A percentile compares a stretch with the other conserved stretches of the same genome.
phyloP scores from a whole-genome alignment of 2,888 invertebrate species.

The Orchestes rusci region DNA sequence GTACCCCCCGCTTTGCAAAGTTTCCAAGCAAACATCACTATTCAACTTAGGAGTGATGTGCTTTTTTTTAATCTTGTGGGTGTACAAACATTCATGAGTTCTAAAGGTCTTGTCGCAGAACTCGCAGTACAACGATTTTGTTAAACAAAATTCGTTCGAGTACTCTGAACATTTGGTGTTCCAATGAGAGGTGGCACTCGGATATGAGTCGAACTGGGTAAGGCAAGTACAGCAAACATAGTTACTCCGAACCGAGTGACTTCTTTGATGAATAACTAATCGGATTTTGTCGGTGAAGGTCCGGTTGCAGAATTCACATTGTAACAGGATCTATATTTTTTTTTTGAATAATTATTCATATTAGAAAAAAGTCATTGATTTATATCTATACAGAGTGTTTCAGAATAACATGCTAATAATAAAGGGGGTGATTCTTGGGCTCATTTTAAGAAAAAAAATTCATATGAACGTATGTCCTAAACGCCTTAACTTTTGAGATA shows the following conservation, averaged over 20 bases:
- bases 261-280: constrained; percentile 43
- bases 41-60: constrained; percentile 43
- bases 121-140: constrained; percentile 44
- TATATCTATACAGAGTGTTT: too few species aligned
- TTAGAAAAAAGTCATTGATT: too few species aligned
- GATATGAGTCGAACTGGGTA: constrained; percentile 46
- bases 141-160: constrained; percentile 44
- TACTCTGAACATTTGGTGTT: constrained; percentile 45
- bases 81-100: constrained; percentile 49
- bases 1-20: too few species aligned
- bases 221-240: constrained; percentile 46
- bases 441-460: too few species aligned
- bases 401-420: too few species aligned
- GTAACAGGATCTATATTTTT: constrained; percentile 46
- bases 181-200: constrained; percentile 51
- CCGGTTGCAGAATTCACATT: constrained; percentile 57
- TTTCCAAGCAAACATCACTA: too few species aligned
- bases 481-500: too few species aligned
- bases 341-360: too few species aligned
- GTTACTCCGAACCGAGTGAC: constrained; percentile 44
- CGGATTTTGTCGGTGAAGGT: constrained; percentile 49
- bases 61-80: constrained; percentile 50
- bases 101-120: constrained; percentile 47
- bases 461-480: too few species aligned
- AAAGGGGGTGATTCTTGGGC: too few species aligned